phyloP scores from a whole-genome alignment of 2,797 vertebrate species.

The Dryobates pubescens region DNA sequence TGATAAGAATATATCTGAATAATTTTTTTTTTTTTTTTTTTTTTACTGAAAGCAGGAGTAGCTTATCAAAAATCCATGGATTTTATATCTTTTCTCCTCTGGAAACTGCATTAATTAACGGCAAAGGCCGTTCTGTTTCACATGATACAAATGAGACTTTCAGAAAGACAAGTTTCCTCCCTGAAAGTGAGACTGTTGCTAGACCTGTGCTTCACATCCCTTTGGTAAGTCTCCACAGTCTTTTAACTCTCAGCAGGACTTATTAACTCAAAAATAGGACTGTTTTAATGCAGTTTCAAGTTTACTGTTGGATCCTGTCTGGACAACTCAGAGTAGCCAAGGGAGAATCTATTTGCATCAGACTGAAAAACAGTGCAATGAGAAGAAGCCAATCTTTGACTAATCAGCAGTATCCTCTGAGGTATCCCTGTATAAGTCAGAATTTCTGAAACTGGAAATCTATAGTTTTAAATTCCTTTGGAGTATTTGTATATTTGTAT shows the following conservation, averaged over 20 bases:
- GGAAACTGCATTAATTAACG: neutral
- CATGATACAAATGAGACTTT: neutral
- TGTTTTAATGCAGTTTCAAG: neutral
- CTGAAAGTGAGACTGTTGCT: neutral
- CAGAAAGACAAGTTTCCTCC: neutral
- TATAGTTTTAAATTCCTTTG: neutral
- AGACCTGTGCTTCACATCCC: neutral
- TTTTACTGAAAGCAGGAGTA: neutral
- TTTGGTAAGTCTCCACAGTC: neutral
- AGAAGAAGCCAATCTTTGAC: neutral
- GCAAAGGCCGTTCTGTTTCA: neutral
- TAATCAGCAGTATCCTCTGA: neutral
- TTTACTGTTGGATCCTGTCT: neutral
- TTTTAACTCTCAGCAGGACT: slow-evolving; percentile 2
- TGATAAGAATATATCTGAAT: neutral
- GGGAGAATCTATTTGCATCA: neutral
- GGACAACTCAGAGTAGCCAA: neutral
- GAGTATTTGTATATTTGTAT: neutral
- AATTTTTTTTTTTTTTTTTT: neutral
- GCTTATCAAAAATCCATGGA: neutral
- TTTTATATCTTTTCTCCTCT: neutral
- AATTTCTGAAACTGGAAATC: neutral
- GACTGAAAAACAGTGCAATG: neutral
- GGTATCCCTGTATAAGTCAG: neutral
- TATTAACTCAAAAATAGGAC: neutral